These are phyloP conservation scores for Channa striata DNA, from an alignment of 2,797 vertebrate genomes.

Conservation along the genomic window DNA sequence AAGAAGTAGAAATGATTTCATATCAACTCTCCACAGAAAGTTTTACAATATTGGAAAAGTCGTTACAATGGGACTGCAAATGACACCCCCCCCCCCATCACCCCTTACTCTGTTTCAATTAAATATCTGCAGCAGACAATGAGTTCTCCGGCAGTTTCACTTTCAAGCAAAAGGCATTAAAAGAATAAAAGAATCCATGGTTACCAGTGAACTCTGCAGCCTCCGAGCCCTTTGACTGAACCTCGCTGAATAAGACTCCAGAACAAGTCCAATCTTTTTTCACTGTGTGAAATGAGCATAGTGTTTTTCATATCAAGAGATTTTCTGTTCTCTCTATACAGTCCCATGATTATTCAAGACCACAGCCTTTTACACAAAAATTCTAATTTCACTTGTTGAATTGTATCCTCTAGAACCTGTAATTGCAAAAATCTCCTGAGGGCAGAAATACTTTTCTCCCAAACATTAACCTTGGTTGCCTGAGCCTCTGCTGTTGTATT, in stretches of 20 bases:
- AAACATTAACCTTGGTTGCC: slow-evolving; percentile 67
- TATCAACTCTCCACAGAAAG: slow-evolving; percentile 39
- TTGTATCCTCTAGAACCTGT: slow-evolving; percentile 47
- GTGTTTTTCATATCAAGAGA: slow-evolving; percentile 59
- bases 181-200: slow-evolving; percentile 70
- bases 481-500: slow-evolving; percentile 38
- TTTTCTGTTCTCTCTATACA: slow-evolving; percentile 43
- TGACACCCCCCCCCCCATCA: slow-evolving; percentile 24
- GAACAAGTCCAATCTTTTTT: slow-evolving; percentile 65
- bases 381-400: slow-evolving; percentile 52
- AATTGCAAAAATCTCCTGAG: slow-evolving; percentile 69
- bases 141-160: slow-evolving; percentile 53
- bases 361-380: slow-evolving; percentile 21
- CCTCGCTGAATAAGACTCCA: slow-evolving; percentile 59
- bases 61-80: slow-evolving; percentile 49
- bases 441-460: slow-evolving; percentile 50
- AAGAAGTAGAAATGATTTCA: slow-evolving; percentile 28
- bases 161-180: slow-evolving; percentile 74
- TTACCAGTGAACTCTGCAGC: slow-evolving; percentile 59
- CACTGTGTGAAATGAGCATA: slow-evolving; percentile 66
- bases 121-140: slow-evolving; percentile 69
- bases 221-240: slow-evolving; percentile 64
- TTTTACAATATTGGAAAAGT: slow-evolving; percentile 53
- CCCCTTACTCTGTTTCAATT: slow-evolving; percentile 64
- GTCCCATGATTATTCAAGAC: slow-evolving; percentile 44